Base-by-base conservation (phyloP, 2,888 invertebrate species). In the Coleophora flavipennella region DNA sequence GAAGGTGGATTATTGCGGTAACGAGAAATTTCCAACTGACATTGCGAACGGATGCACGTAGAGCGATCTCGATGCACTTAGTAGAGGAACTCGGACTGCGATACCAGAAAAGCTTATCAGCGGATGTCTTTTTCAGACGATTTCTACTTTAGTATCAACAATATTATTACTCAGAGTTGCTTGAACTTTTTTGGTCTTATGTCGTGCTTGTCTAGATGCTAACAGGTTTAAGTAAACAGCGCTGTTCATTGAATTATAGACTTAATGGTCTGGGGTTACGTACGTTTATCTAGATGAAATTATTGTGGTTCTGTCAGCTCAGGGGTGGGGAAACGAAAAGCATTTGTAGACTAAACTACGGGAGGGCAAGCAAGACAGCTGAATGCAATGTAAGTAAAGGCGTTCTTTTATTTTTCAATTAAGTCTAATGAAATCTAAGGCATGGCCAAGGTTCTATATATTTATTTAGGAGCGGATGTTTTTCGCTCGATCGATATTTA, bases 21-120 rank as follows among this genome's bases (percentile, higher is more conserved):
- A 80, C 73, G 71, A 77, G 78, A 69, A 77, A 78, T 78, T 75
- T 78, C 73, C 72, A 74, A 75, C 77, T 73, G 77, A 73, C 79
- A 76, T 76, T 65, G 67, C 65, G 58, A 70, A 57, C 68, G 71
- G 74, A 72, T 74, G 76, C 80, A 78, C 79, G 78, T 80, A 75
- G 64, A 65, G 53, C 73, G 72, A 76, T 75, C 75, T 64, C 69
- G 71, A 72, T 80, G 79, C 79, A 80, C 79, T 80, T 77, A 79
- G 69, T 68, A 63, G 65, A 62, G 53, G 59, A 57, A 57, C 61
- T 55, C 44, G 3, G 40, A 25, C 35, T 31, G 32, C 34, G 33
- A 39, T 46, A 39, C 43, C 43, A 43, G 44, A 69, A 62, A 33
- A 54, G 45, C 55, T 35, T 55, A 59, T 53, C 46, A 39, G 25